Conservation (phyloP, 2,888 invertebrate genomes). For the Sminthurinus aureus region DNA sequence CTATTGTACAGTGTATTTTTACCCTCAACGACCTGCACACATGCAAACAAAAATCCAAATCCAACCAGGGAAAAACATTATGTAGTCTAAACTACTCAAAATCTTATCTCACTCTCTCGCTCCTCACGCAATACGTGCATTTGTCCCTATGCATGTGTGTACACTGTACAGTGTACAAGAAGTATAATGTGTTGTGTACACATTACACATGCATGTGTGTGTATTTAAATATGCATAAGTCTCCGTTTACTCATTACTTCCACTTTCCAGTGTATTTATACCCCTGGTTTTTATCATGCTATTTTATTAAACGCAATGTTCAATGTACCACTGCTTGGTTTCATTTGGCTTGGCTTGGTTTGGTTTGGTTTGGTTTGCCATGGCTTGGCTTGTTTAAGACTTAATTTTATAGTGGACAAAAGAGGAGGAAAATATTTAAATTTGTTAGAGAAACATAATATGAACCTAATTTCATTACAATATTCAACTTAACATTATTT, state of each 20-base stretch:
- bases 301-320: too few relatives aligned
- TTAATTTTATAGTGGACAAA: too few relatives aligned
- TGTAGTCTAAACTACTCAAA: not conserved
- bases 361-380: too few relatives aligned
- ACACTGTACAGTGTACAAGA: not conserved
- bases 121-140: conserved; percentile 24
- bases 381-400: too few relatives aligned
- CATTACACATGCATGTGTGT: too few relatives aligned
- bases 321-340: too few relatives aligned
- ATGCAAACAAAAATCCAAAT: not conserved
- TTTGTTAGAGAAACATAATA: not conserved
- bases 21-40: conserved; percentile 24
- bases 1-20: conserved; percentile 20
- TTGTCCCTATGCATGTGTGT: not conserved
- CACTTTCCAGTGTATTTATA: too few relatives aligned
- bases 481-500: not conserved
- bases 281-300: too few relatives aligned
- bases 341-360: too few relatives aligned
- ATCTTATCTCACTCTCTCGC: conserved; percentile 21
- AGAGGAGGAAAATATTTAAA: not conserved
- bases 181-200: too few relatives aligned
- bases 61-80: not conserved
- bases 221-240: too few relatives aligned
- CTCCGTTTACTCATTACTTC: too few relatives aligned
- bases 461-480: not conserved